Evolutionary conservation across 2,797 vertebrate species (phyloP).

Genomic region (Anableps anableps): DNA sequence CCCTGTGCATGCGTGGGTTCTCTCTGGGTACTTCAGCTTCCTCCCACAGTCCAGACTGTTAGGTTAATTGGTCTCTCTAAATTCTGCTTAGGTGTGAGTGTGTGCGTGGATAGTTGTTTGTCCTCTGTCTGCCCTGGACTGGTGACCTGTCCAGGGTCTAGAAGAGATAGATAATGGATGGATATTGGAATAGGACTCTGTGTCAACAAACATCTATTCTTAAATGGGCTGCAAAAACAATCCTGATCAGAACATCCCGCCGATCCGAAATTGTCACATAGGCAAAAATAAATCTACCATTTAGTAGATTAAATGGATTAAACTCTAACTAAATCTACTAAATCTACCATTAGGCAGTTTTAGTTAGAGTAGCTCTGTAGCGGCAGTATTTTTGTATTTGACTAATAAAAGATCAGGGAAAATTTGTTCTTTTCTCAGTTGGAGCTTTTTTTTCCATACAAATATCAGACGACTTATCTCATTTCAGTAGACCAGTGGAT

Average conservation of each 20-base stretch:
- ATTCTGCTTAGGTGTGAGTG: no score
- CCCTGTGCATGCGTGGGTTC: no score
- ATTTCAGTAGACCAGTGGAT: conserved; percentile 13
- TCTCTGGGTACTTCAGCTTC: no score
- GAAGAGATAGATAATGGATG: no score
- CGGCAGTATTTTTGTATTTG: conserved; percentile 21
- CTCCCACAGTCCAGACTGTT: no score
- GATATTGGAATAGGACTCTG: neutral
- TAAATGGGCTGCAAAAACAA: conserved; percentile 1
- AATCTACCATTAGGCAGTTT: neutral
- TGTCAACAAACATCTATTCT: neutral
- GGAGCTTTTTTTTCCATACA: neutral
- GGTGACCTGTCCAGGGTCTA: no score
- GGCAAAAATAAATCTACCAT: neutral
- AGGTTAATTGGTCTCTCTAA: no score
- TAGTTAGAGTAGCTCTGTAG: conserved; percentile 25
- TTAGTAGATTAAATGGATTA: no score
- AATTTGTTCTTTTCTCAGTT: conserved; percentile 25
- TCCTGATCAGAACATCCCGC: neutral
- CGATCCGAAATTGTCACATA: neutral
- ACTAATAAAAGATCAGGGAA: conserved; percentile 34
- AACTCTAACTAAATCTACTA: no score
- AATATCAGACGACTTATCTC: conserved; percentile 17
- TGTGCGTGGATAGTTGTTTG: no score
- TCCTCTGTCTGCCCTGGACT: no score